Base-by-base conservation (phyloP, 2,888 invertebrate genomes). In the Halictus ligatus region DNA sequence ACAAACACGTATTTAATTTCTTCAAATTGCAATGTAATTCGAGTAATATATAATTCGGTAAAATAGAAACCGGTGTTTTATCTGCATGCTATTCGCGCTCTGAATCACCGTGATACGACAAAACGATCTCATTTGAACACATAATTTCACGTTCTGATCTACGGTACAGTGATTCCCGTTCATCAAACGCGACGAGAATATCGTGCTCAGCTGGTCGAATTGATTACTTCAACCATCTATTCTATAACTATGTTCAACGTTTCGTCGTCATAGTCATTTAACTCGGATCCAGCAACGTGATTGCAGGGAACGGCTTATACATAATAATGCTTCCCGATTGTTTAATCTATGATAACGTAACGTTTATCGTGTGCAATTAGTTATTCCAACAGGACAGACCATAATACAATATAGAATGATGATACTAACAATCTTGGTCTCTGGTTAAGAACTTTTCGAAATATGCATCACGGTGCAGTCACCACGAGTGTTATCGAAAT, bases 341-440 rank as follows among this genome's bases (percentile, higher is more conserved):
- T 58, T 78, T 60, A 78, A 78, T 78, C 64, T 13, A 64, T 64
- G 18, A 64, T 35, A 58, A 78, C 78, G 29, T 35, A 64, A 29
- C 18, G 64, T 64, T 64, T 35, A 18, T 29, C 64, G 15, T 25
- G 8, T 15, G 29, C 29, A 18, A 64, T 64, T 35, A 64, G 29
- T 29, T 64, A 29, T 64, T n/a, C 18, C 29, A 29, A 13, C 7
- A 64, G 29, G 29, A 8, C 15, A 8, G 13, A 29, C 13, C 6
- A 7, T 58, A 25, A 64, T 29, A 18, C 18, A 29, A 3, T 29
- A n/a, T 54, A 10, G 3, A 54, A 54, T 21, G 21, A 21, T 54
- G 21, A 10, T 10, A 54, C 21, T 3, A 21, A 21, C 18, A 18
- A 0, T 10, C 21, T 21, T 21, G 1, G 0, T 18, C 21, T 18